Conservation (phyloP, 2,888 invertebrate species). For the Tridacna gigas region DNA sequence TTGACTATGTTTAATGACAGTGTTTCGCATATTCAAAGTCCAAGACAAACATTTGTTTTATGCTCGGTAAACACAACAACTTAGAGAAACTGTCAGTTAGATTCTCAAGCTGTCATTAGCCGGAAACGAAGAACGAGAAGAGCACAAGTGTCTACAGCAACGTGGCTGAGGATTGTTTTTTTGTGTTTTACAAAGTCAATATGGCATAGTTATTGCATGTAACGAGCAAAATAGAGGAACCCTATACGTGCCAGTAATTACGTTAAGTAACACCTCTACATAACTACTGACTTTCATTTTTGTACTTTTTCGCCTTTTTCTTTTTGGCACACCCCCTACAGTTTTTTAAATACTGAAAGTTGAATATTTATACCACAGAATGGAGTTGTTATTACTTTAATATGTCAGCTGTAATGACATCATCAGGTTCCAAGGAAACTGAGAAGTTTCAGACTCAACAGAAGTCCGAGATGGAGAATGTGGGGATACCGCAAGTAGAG, state of each 20-base stretch:
- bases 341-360: too few species aligned
- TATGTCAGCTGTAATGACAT: conserved; percentile 67
- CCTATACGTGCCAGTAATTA: neutral
- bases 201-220: conserved; percentile 13
- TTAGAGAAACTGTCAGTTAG: neutral
- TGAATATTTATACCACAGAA: too few species aligned
- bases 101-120: conserved; percentile 16
- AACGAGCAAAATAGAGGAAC: neutral
- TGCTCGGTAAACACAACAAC: neutral
- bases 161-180: conserved; percentile 44
- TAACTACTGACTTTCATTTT: too few species aligned
- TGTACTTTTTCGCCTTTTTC: too few species aligned
- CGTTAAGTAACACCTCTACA: neutral
- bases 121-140: neutral
- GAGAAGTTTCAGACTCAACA: conserved; percentile 65
- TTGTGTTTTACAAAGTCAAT: conserved; percentile 18
- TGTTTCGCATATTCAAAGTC: conserved; percentile 13
- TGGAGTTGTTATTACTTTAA: neutral
- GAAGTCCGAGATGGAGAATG: conserved; percentile 14
- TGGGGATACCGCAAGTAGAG: conserved; percentile 27
- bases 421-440: conserved; percentile 55
- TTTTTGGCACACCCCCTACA: too few species aligned
- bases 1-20: conserved; percentile 38
- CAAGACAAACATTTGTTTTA: neutral
- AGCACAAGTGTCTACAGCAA: conserved; percentile 30